phyloP scores from a whole-genome alignment of 2,113 vertebrate species.

The Tragulus kanchil region DNA sequence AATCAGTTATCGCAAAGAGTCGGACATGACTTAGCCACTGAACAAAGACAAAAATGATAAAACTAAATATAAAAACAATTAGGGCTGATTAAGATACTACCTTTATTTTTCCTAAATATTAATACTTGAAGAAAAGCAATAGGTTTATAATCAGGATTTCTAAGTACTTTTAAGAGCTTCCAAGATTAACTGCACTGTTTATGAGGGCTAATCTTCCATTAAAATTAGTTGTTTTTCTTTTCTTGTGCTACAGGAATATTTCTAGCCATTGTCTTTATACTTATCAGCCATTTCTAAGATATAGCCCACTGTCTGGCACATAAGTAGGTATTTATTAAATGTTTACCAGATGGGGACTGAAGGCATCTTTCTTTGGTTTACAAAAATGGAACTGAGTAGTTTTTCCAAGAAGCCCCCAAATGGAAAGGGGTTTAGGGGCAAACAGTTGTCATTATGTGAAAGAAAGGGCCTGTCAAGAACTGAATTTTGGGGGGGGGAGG shows the following conservation, averaged over 20 bases:
- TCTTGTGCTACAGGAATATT: neutral
- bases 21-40: neutral
- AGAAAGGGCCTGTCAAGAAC: constrained; percentile 4
- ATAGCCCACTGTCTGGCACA: neutral
- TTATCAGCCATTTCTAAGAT: neutral
- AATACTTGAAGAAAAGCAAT: constrained; percentile 45
- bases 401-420: constrained; percentile 25
- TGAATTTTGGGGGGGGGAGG: neutral
- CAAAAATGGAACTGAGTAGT: constrained; percentile 26
- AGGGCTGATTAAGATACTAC: constrained; percentile 23
- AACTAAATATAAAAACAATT: constrained; percentile 50
- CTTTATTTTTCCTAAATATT: constrained; percentile 53
- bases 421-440: neutral
- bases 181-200: neutral
- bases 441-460: neutral
- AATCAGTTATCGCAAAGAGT: neutral
- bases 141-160: constrained; percentile 50
- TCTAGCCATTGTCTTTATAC: constrained; percentile 9
- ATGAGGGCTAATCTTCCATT: neutral
- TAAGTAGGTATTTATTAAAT: neutral
- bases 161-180: neutral
- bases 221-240: constrained; percentile 39
- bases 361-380: neutral
- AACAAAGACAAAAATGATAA: neutral
- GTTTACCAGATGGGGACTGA: neutral